These are phyloP conservation scores for Rhingia rostrata DNA, from an alignment of 2,888 invertebrate genomes.

Conservation along the genomic window DNA sequence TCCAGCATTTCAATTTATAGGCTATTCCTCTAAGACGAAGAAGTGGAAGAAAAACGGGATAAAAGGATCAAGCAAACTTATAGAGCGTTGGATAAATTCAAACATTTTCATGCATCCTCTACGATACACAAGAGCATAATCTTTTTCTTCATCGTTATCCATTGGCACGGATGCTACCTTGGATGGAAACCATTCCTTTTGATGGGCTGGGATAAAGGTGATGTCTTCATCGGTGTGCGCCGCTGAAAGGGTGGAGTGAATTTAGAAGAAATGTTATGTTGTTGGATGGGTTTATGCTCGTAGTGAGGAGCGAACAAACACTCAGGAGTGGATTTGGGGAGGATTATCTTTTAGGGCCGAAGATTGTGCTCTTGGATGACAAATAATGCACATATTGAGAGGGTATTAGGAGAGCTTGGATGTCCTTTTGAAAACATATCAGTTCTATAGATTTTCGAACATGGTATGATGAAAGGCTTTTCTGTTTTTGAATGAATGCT, in stretches of 20 bases:
- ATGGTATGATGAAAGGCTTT: too few relatives aligned
- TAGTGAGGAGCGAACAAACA: too few relatives aligned
- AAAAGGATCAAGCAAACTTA: slow-evolving; percentile 24
- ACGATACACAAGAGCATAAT: slow-evolving; percentile 36
- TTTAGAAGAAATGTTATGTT: slow-evolving; percentile 18
- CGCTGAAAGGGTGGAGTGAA: not conserved
- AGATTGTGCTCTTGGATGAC: too few relatives aligned
- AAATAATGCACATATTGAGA: too few relatives aligned
- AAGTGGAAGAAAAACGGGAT: not conserved
- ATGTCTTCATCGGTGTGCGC: slow-evolving; percentile 1
- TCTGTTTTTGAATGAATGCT: too few relatives aligned
- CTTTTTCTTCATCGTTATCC: slow-evolving; percentile 28
- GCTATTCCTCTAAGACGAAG: not conserved
- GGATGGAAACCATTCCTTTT: slow-evolving; percentile 11
- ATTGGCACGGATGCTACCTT: slow-evolving; percentile 11
- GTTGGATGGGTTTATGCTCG: not conserved
- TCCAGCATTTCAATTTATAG: slow-evolving; percentile 52
- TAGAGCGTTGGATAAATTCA: slow-evolving; percentile 13
- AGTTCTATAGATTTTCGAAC: too few relatives aligned
- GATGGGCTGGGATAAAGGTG: slow-evolving; percentile 15
- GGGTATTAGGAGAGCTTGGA: too few relatives aligned
- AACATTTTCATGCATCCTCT: slow-evolving; percentile 25
- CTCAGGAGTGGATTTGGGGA: too few relatives aligned
- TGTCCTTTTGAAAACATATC: too few relatives aligned
- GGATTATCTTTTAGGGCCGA: too few relatives aligned